Percentiles rank a stretch among this genome's conserved stretches.
phyloP scores from a whole-genome alignment of 2,888 invertebrate species.

The Rhaphigaster nebulosa region DNA sequence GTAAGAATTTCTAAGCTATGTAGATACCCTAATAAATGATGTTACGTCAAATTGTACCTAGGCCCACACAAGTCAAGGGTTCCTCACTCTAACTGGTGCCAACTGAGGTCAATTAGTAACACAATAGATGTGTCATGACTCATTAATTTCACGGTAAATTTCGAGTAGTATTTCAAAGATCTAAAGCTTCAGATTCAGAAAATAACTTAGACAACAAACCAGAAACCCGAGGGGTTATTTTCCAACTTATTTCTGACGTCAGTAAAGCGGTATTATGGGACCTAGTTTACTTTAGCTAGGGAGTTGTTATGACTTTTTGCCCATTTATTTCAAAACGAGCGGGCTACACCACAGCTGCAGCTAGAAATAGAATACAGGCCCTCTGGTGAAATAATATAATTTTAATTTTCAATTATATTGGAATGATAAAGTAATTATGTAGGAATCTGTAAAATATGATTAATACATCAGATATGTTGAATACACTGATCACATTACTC shows the following conservation, averaged over 20 bases:
- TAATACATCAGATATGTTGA: background rate
- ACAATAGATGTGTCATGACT: background rate
- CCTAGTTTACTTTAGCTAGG: background rate
- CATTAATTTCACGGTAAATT: background rate
- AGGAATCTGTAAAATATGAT: background rate
- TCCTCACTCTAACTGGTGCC: background rate
- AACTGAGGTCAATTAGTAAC: slow-evolving; percentile 7
- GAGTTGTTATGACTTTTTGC: slow-evolving; percentile 40
- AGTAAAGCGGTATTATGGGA: slow-evolving; percentile 4
- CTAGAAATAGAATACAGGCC: background rate
- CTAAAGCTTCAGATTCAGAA: background rate
- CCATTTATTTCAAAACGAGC: slow-evolving; percentile 32
- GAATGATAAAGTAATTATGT: background rate
- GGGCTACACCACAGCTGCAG: background rate
- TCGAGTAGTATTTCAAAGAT: background rate
- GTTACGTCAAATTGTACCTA: background rate
- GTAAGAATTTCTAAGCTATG: background rate
- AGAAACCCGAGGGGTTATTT: background rate
- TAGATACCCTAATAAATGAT: background rate
- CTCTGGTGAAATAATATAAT: background rate
- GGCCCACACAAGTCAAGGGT: slow-evolving; percentile 12
- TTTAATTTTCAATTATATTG: background rate
- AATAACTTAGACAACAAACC: background rate
- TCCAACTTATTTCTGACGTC: slow-evolving; percentile 26
- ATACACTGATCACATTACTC: too few species aligned